Percentiles rank a stretch among this genome's conserved stretches.
phyloP scores from a whole-genome alignment of 2,888 invertebrate species.

The Melikaiella ostensackeni region DNA sequence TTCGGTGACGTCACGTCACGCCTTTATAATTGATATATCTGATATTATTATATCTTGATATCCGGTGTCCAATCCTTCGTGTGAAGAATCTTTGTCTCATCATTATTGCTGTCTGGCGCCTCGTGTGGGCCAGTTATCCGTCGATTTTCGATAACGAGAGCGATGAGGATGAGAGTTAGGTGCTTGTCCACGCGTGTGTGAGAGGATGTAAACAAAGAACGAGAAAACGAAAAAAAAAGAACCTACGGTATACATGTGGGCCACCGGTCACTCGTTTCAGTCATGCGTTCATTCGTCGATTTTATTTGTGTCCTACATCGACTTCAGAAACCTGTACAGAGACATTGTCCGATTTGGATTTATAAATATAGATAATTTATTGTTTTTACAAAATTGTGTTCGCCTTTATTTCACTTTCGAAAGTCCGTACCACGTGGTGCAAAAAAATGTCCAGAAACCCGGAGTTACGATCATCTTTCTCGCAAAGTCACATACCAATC shows the following conservation, averaged over 20 bases:
- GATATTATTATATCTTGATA: slow-evolving; percentile 15
- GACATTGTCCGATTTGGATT: slow-evolving; percentile 71
- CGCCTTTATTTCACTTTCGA: slow-evolving; percentile 63
- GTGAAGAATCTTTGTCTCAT: slow-evolving; percentile 30
- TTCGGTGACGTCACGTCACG: slow-evolving; percentile 70
- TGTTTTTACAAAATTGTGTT: slow-evolving; percentile 71
- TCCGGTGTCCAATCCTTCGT: slow-evolving; percentile 21
- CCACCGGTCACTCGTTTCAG: slow-evolving; percentile 47
- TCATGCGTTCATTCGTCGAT: slow-evolving; percentile 53
- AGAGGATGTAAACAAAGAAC: slow-evolving; percentile 57
- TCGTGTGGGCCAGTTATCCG: slow-evolving; percentile 25
- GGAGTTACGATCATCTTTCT: slow-evolving; percentile 54
- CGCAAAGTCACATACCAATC: slow-evolving; percentile 31
- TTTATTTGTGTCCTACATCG: slow-evolving; percentile 44
- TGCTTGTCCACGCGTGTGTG: slow-evolving; percentile 55
- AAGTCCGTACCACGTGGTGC: slow-evolving; percentile 52
- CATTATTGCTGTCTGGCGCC: slow-evolving; percentile 28
- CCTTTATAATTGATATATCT: slow-evolving; percentile 41
- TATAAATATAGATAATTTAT: slow-evolving; percentile 75
- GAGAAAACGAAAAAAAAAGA: slow-evolving; percentile 44
- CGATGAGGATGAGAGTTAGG: slow-evolving; percentile 47
- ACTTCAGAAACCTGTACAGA: slow-evolving; percentile 71
- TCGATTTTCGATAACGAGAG: slow-evolving; percentile 27
- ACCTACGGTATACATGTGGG: slow-evolving; percentile 34
- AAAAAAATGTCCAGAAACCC: slow-evolving; percentile 64